phyloP scores from a whole-genome alignment of 1,140 invertebrate genomes.

The Eubasilissa regina region DNA sequence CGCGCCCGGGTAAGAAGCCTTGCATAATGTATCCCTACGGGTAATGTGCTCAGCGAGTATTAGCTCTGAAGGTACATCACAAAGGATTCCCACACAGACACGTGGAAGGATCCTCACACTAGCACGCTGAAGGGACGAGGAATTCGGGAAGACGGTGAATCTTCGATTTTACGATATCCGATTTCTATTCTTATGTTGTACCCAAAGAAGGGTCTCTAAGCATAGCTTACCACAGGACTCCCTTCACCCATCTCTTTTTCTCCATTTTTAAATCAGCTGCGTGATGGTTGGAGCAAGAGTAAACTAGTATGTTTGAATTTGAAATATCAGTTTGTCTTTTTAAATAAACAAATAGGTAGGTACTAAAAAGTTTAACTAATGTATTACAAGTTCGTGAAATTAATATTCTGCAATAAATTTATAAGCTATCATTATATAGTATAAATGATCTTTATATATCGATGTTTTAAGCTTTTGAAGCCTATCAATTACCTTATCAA shows the following conservation, averaged over 20 bases:
- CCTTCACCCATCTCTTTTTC: background rate
- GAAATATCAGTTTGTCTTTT: background rate
- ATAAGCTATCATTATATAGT: background rate
- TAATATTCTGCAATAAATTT: background rate
- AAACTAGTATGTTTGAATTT: background rate
- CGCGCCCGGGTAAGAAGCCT: constrained; percentile 11
- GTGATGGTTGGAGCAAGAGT: background rate
- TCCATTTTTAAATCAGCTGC: background rate
- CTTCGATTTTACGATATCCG: constrained; percentile 37
- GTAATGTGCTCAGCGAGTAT: constrained; percentile 39
- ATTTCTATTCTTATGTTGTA: constrained; percentile 31
- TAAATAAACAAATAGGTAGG: background rate
- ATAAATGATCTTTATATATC: background rate
- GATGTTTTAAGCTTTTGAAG: background rate
- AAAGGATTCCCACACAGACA: background rate
- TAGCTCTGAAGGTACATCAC: constrained; percentile 17
- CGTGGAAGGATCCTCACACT: constrained; percentile 6
- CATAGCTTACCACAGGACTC: background rate
- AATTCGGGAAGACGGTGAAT: constrained; percentile 6
- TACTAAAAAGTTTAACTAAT: constrained; percentile 14
- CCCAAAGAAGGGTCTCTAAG: background rate
- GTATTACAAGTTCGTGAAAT: background rate
- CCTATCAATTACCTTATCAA: background rate
- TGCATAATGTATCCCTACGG: constrained; percentile 37
- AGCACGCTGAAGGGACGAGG: constrained; percentile 13